Percentiles rank a stretch among this genome's conserved stretches.
Conservation (phyloP, 2,888 invertebrate genomes). For the Metalampra italica region DNA sequence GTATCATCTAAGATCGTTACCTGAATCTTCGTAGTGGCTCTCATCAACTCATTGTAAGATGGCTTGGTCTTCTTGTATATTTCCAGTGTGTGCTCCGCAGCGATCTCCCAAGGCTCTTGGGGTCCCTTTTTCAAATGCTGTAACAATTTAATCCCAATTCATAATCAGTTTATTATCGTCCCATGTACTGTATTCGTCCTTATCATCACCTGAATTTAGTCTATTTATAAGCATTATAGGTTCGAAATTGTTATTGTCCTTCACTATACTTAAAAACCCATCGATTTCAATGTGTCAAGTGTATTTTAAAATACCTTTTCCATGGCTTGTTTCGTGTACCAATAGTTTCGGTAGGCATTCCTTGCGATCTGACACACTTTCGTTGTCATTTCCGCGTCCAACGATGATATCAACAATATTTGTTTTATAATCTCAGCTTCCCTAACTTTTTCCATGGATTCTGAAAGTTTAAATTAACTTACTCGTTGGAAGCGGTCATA, state of each 20-base stretch:
- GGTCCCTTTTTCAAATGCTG: conserved; percentile 40
- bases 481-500: no score
- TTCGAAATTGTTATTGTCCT: no score
- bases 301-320: no score
- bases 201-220: no score
- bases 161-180: no score
- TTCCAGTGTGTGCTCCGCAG: conserved; percentile 55
- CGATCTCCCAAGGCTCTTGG: conserved; percentile 60
- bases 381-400: conserved; percentile 57
- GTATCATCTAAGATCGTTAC: conserved; percentile 24
- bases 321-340: conserved; percentile 57
- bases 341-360: conserved; percentile 62
- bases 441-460: conserved; percentile 39
- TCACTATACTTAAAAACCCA: no score
- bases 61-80: conserved; percentile 63
- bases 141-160: conserved; percentile 3
- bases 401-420: conserved; percentile 29
- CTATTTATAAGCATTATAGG: no score
- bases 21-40: conserved; percentile 60
- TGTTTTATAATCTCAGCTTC: conserved; percentile 55
- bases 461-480: not conserved
- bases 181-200: no score
- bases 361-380: conserved; percentile 58
- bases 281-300: no score
- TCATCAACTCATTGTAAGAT: conserved; percentile 44